These are phyloP conservation scores for Hippoglossus stenolepis DNA, from an alignment of 2,113 vertebrate genomes.

Conservation along the genomic window DNA sequence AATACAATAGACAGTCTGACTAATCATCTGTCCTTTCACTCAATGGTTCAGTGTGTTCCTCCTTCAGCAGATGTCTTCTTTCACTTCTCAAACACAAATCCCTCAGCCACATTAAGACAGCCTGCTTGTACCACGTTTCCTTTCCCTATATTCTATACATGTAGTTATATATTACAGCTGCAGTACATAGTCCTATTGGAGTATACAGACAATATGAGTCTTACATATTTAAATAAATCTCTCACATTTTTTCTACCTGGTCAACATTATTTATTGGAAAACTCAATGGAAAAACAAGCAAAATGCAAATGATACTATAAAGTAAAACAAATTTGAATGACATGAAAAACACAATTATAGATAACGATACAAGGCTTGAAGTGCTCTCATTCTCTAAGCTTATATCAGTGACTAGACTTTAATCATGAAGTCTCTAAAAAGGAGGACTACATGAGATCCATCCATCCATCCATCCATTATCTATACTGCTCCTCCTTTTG, in stretches of 20 bases:
- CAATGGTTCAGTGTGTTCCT: not conserved
- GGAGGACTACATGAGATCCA: not conserved
- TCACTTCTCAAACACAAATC: not conserved
- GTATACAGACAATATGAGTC: not conserved
- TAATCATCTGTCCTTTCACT: not conserved
- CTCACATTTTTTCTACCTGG: not conserved
- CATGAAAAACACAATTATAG: not conserved
- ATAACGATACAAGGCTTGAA: not conserved
- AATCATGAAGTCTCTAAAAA: not conserved
- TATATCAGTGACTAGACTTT: not conserved
- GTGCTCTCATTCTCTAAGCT: not conserved
- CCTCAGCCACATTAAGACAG: not conserved
- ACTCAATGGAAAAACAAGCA: not conserved
- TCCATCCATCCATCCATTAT: not conserved
- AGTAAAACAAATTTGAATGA: not conserved
- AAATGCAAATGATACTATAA: not conserved
- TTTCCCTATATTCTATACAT: too few relatives aligned
- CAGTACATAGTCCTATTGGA: not conserved
- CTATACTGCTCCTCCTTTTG: not conserved
- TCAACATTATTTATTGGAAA: not conserved
- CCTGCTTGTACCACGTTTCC: not conserved
- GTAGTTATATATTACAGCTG: not conserved
- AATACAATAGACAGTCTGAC: not conserved
- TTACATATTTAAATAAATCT: not conserved
- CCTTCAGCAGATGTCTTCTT: constrained; percentile 10